phyloP scores from a whole-genome alignment of 37 sponge, comb jelly and placozoan genomes.

The Aplysina aerophoba region DNA sequence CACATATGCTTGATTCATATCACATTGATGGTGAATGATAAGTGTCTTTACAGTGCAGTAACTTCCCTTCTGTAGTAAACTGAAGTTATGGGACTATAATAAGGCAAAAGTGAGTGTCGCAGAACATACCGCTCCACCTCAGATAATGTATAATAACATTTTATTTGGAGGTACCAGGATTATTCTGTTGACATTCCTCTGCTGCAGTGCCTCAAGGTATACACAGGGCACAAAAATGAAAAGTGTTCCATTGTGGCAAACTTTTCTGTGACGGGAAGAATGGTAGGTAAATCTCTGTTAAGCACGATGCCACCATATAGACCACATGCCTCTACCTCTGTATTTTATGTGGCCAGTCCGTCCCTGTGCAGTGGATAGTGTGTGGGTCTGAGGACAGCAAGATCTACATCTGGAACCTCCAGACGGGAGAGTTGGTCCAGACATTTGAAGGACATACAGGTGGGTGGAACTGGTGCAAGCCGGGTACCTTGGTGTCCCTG shows the following conservation, averaged over 20 bases:
- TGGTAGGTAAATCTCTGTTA: conserved; percentile 39
- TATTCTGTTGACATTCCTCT: too few species aligned
- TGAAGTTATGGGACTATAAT: conserved; percentile 96
- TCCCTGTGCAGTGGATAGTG: conserved; percentile 87
- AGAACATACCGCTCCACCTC: too few species aligned
- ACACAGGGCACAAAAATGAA: conserved; percentile 96
- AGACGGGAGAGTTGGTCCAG: conserved; percentile 97
- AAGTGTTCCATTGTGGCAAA: conserved; percentile 96
- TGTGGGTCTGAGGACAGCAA: conserved; percentile 95
- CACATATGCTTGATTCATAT: too few species aligned
- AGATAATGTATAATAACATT: too few species aligned
- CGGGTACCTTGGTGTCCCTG: too few species aligned
- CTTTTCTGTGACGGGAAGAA: conserved; percentile 97
- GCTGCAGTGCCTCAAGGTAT: conserved; percentile 88
- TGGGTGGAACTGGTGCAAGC: too few species aligned
- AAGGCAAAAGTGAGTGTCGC: conserved; percentile 72
- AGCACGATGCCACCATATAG: too few species aligned
- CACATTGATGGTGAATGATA: too few species aligned
- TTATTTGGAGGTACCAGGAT: too few species aligned
- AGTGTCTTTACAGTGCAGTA: too few species aligned
- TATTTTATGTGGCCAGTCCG: too few species aligned
- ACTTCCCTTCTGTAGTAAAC: conserved; percentile 61
- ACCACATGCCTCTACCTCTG: too few species aligned
- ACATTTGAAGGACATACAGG: conserved; percentile 92
- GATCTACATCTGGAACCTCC: conserved; percentile 98